Base-by-base conservation (phyloP, 2,113 vertebrate genomes). In the Caretta caretta region DNA sequence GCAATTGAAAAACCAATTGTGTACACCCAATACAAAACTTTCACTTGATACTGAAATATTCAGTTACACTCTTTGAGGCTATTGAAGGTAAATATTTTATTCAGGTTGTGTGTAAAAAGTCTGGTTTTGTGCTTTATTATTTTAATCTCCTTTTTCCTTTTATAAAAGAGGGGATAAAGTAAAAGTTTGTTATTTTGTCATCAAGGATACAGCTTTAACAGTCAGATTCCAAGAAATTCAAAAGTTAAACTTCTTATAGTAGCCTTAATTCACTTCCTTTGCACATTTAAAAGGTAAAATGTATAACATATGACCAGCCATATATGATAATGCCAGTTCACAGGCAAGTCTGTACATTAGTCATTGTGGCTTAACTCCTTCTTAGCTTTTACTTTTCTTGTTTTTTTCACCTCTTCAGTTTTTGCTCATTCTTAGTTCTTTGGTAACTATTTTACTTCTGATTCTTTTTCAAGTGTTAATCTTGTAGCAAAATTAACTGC, bases 321-420 rank as follows among this genome's bases (percentile, higher is more conserved):
- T 75, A 5, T 22, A 8, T 24, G 25, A 3, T 35, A 6, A 0
- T 76, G 65, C 75, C 35, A 31, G n/a, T 27, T 78, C 86, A 31
- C 24, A 80, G 6, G 38, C 16, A 78, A 78, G 7, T 42, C 42
- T 42, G 42, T 12, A 1, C 0, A 2, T 35, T 90, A 81, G 16
- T 56, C n/a, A 76, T 51, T 69, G 22, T 89, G 56, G 59, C 2
- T 2, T 76, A 42, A 5, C 48, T 24, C 46, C 80, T 49, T 65
- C 56, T 5, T 31, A 25, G 0, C 57, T 51, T 10, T 3, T 13
- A 54, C 49, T n/a, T 50, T 75, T 54, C 0, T 53, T 0, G 75
- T 72, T 72, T 72, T 38, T 38, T 38, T 72, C 2, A 9, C n/a
- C 65, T 72, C n/a, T 38, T 31, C 31, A n/a, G 16, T 16, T 38